A percentile compares a stretch with the other conserved stretches of the same genome.
Conservation (phyloP, 2,113 vertebrate genomes). For the Syrrhaptes paradoxus region DNA sequence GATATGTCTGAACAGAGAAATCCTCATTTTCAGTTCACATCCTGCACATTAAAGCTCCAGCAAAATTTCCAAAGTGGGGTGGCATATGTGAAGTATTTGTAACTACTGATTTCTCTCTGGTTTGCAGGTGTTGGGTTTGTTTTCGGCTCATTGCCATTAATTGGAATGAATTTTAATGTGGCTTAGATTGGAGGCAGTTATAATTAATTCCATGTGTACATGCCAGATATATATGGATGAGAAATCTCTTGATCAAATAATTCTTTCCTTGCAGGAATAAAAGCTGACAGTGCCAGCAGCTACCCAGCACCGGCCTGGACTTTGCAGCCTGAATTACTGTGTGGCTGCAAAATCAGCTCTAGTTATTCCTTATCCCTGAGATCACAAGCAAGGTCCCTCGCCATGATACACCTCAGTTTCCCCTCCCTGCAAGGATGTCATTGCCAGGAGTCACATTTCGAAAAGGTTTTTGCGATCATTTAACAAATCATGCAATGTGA, state of each 20-base stretch:
- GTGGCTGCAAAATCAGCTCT: neutral
- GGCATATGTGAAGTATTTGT: neutral
- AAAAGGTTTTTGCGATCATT: neutral
- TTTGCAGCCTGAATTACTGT: neutral
- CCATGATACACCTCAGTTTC: fast-evolving
- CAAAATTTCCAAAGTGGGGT: neutral
- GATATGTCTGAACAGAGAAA: neutral
- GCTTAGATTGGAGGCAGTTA: neutral
- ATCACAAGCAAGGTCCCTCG: neutral
- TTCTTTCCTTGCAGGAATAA: slow-evolving; percentile 10
- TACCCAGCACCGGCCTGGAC: neutral
- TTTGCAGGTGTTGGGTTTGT: neutral
- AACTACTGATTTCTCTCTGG: neutral
- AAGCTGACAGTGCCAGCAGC: neutral
- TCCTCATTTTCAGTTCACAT: neutral
- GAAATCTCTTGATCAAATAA: slow-evolving; percentile 18
- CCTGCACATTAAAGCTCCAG: neutral
- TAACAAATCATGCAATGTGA: neutral
- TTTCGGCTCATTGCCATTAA: slow-evolving; percentile 22
- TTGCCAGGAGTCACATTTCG: neutral
- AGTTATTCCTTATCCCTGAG: neutral
- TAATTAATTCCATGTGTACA: slow-evolving; percentile 14
- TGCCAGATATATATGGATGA: neutral
- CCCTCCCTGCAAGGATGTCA: neutral
- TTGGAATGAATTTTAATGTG: slow-evolving; percentile 44